Base-by-base conservation (phyloP, 2,797 vertebrate species). In the Agapornis canus region DNA sequence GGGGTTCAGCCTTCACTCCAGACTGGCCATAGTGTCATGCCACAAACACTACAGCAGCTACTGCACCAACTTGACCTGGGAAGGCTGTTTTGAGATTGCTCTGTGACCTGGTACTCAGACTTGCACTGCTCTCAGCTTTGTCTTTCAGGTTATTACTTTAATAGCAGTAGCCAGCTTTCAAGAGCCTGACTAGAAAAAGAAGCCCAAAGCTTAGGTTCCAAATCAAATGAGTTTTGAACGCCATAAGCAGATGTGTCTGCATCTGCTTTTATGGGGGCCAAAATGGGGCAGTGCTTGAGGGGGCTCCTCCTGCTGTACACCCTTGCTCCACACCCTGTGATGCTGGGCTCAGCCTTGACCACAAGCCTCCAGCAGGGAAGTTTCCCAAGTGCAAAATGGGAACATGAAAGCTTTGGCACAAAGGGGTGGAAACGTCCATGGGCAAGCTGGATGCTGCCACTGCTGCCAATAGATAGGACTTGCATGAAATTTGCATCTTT, bases 241-340 rank as follows among this genome's bases (percentile, higher is more conserved):
- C 18, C 6, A 13, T 12, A 31, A 69, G 4, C n/a, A 85, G 43
- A 10, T 7, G 9, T 5, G 7, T 4, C 60, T n/a, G 32, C 1
- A 3, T 21, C 23, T 11, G 14, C 37, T 49, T 6, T 39, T 13
- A 2, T 0, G 7, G 37, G 40, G 16, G 7, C 13, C 32, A 35
- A 42, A 69, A 1, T 7, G 42, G 29, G 60, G 32, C 48, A 80
- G 59, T 0, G 5, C 17, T 1, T 4, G 20, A 40, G 39, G 60
- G 23, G 17, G 13, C 2, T 51, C 8, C 27, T 81, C 29, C 64
- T 14, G 4, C 0, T 0, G 12, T 11, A 57, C 3, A 1, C 10
- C 47, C 52, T 1, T 2, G 7, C 21, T 60, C 63, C 43, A 19
- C 9, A 35, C 35, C 35, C 35, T 35, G 57, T 0, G 1, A 2